Evolutionary conservation across 2,113 vertebrate species (phyloP).

Genomic region (Elachura formosa): DNA sequence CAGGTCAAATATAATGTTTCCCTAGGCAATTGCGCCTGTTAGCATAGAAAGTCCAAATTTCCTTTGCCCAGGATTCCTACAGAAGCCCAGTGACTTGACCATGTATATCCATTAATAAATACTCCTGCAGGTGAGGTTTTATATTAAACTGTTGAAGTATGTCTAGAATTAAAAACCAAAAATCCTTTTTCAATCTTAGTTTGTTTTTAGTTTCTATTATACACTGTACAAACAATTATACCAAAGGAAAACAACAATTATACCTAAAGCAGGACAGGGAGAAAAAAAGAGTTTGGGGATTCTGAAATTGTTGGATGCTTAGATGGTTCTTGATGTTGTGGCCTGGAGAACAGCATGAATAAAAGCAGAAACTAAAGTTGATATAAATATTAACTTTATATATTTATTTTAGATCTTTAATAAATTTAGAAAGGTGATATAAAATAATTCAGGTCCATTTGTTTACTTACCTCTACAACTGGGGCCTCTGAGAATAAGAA

Average conservation of each 20-base stretch:
- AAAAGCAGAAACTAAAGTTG: not conserved
- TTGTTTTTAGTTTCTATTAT: not conserved
- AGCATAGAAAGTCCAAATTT: too few species aligned
- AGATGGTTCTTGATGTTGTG: not conserved
- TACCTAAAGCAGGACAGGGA: not conserved
- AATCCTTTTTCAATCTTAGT: not conserved
- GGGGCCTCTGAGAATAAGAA: not conserved
- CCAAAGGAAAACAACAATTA: not conserved
- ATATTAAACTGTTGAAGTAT: not conserved
- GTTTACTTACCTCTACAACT: not conserved
- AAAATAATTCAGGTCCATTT: not conserved
- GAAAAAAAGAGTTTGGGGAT: not conserved
- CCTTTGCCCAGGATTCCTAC: too few species aligned
- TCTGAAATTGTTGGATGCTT: not conserved
- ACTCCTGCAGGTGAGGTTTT: not conserved
- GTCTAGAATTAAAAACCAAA: not conserved
- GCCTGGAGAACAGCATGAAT: not conserved
- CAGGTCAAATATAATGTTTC: too few species aligned
- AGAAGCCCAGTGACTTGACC: not conserved
- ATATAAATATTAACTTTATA: too few species aligned
- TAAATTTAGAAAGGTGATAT: not conserved
- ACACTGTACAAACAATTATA: not conserved
- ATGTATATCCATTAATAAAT: not conserved
- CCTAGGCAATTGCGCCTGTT: too few species aligned
- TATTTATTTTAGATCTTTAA: too few species aligned